Evolutionary conservation across 2,888 invertebrate species (phyloP).

Genomic region (Agrochola lychnidis): DNA sequence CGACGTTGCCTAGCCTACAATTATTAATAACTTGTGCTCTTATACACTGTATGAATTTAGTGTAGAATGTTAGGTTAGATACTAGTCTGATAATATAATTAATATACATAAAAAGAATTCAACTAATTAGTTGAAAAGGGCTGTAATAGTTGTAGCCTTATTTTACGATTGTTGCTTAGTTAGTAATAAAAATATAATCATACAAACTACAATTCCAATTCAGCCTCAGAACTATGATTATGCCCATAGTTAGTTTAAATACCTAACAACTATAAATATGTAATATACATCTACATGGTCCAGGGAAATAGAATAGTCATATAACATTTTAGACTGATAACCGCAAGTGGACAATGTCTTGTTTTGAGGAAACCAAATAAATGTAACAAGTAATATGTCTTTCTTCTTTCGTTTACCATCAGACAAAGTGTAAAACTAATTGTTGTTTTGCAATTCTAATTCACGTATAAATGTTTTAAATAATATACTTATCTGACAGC

Average conservation of each 20-base stretch:
- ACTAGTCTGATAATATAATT: constrained; percentile 50
- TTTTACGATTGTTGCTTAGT: constrained; percentile 66
- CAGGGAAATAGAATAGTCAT: constrained; percentile 5
- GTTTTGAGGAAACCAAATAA: constrained; percentile 3
- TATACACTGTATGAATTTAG: constrained; percentile 30
- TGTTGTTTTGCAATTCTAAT: background rate
- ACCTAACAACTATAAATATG: background rate
- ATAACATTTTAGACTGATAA: constrained; percentile 6
- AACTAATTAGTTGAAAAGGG: constrained; percentile 54
- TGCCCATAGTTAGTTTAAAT: constrained; percentile 16
- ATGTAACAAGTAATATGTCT: background rate
- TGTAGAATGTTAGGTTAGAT: constrained; percentile 33
- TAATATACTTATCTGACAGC: background rate
- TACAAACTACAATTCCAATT: constrained; percentile 34
- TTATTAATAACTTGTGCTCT: constrained; percentile 41
- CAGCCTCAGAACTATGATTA: constrained; percentile 30
- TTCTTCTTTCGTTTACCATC: background rate
- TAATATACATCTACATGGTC: background rate
- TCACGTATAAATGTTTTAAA: background rate
- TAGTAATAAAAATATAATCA: constrained; percentile 49
- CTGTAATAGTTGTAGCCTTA: constrained; percentile 66
- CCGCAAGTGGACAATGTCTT: background rate
- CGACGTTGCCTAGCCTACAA: constrained; percentile 29
- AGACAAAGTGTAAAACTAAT: background rate
- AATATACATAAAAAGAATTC: constrained; percentile 36